A percentile compares a stretch with the other conserved stretches of the same genome.
Evolutionary conservation across 2,113 vertebrate genomes (phyloP).

Genomic region (Callaeas wilsoni): DNA sequence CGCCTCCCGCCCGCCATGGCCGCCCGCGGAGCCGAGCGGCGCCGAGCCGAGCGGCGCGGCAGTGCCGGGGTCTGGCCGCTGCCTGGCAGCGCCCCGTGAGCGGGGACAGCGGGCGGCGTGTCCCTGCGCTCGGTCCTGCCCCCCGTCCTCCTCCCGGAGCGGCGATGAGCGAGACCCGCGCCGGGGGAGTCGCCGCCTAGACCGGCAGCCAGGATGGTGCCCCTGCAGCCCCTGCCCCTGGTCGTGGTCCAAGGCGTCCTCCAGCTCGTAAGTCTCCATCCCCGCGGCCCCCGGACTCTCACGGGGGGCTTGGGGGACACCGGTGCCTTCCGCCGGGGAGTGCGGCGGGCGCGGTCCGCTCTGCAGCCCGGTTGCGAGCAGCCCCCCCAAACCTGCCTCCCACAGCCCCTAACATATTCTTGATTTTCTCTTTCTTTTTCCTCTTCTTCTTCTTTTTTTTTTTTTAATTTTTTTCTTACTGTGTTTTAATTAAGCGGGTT

Average conservation of each 20-base stretch:
- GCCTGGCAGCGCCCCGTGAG: conserved; percentile 21
- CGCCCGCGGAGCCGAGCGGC: background rate
- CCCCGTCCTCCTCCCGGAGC: background rate
- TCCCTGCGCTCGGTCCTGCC: conserved; percentile 24
- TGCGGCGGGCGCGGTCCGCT: background rate
- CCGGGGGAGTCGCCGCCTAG: conserved; percentile 69
- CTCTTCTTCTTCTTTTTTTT: accelerated
- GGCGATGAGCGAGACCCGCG: conserved; percentile 64
- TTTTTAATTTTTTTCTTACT: background rate
- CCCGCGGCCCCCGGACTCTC: background rate
- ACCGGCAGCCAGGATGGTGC: conserved; percentile 80
- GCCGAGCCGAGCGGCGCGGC: background rate
- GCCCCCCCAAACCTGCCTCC: background rate
- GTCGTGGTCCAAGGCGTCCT: conserved; percentile 82
- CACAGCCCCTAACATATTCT: accelerated
- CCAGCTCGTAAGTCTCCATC: conserved; percentile 83
- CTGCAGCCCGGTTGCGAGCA: background rate
- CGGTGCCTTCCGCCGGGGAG: background rate
- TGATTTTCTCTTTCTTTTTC: background rate
- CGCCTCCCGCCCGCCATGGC: conserved; percentile 11
- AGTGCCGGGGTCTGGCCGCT: background rate
- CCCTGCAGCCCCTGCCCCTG: conserved; percentile 76
- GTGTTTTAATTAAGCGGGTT: background rate
- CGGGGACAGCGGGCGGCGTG: conserved; percentile 6
- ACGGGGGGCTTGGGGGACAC: background rate